These are phyloP conservation scores for Telmatherina bonti DNA, from an alignment of 2,797 vertebrate genomes.

Conservation along the genomic window DNA sequence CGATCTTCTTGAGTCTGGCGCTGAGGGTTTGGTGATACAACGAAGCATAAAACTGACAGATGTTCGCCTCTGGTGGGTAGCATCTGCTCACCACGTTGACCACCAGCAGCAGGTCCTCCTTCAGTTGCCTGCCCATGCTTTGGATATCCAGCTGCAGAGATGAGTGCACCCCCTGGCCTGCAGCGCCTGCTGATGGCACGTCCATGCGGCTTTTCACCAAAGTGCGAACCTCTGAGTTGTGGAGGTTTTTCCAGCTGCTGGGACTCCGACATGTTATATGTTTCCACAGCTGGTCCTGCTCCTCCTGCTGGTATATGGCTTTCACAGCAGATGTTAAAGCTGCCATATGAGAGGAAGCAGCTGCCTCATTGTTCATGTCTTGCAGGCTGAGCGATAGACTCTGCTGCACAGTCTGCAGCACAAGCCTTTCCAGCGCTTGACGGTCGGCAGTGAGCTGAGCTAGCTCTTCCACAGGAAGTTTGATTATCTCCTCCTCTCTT, in stretches of 20 bases:
- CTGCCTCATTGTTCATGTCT: conserved; percentile 24
- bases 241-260: conserved; percentile 79
- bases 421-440: conserved; percentile 60
- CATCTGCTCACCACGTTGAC: conserved; percentile 79
- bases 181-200: not conserved
- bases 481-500: conserved; percentile 8
- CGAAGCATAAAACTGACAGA: conserved; percentile 86
- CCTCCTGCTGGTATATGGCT: conserved; percentile 84
- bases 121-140: conserved; percentile 84
- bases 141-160: conserved; percentile 73
- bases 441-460: conserved; percentile 68
- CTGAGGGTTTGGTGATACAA: conserved; percentile 86
- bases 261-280: conserved; percentile 70
- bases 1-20: conserved; percentile 65
- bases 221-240: conserved; percentile 72
- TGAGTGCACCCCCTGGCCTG: conserved; percentile 51
- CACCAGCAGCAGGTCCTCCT: conserved; percentile 85
- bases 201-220: conserved; percentile 81
- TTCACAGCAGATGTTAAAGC: conserved; percentile 84
- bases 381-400: conserved; percentile 70
- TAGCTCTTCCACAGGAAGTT: conserved; percentile 55
- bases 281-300: conserved; percentile 80
- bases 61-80: conserved; percentile 84
- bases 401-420: conserved; percentile 67
- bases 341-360: rapidly evolving